Base-by-base conservation (phyloP, 2,113 vertebrate genomes). In the Zosterops pallidus region DNA sequence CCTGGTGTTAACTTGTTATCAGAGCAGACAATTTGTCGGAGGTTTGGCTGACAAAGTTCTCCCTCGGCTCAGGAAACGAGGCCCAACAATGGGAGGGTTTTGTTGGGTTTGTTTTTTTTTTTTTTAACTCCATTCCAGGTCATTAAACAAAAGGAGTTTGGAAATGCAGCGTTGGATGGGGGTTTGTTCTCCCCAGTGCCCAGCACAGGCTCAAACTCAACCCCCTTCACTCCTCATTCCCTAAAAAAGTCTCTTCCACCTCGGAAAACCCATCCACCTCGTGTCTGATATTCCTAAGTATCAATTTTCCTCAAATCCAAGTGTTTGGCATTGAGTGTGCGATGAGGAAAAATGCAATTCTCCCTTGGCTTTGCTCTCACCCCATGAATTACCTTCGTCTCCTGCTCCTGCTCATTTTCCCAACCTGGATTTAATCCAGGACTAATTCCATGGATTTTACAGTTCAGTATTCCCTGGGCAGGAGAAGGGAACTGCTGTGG, bases 1-100 rank as follows among this genome's bases (percentile, higher is more conserved):
- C 83, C 83, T 62, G 21, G 86, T 19, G 84, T 72, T 91, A 85
- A 93, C 71, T 44, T 41, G 29, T 95, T 95, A 95, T 95, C 95
- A 93, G 12, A 63, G 86, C 49, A 76, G 50, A 52, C 90, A 96
- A 89, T 95, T 95, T 94, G 72, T 93, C 16, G 12, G 87, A 72
- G 83, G 76, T 75, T 70, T 82, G 79, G 52, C 81, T 47, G 83
- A 81, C 83, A 86, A 62, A 89, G 74, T 50, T 92, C 91, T 69
- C 89, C 69, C 12, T 39, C 12, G 5, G 89, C 83, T 49, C 83
- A 69, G 90, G 83, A 86, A 90, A 77, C 2, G 0, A 35, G 46
- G 65, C 59, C 83, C 64, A 16, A 60, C 53, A 42, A 72, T 0
- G 3, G 9, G 26, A 76, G 23, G 31, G 18, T n/a, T 56, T 56